Evolutionary conservation across 2,888 invertebrate genomes (phyloP), one percentile per base, ranked within the genome.

Genomic region (Papilio protenor): DNA sequence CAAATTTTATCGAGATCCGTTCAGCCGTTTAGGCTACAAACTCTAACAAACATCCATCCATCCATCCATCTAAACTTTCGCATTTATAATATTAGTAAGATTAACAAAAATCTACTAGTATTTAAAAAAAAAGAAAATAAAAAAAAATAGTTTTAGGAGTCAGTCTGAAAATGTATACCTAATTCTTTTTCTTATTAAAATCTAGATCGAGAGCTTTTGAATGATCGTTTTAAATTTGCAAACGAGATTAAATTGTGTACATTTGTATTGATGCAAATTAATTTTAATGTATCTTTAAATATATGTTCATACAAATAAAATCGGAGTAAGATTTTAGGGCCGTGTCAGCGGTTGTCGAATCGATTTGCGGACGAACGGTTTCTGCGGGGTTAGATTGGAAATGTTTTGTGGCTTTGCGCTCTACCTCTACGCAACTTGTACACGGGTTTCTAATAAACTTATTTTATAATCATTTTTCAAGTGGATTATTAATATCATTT

Each of bases 341-440:
- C 12, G 45, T 69, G 66, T 45, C 45, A 69, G 66, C 66, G 66
- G 66, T 69, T 69, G 21, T 45, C 45, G 21, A 45, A 69, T 69
- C 45, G 66, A 69, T 69, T 69, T 69, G 66, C 66, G 66, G 66
- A 40, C 45, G 66, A 45, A 69, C 66, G 66, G 66, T 69, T 69
- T 69, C 66, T 69, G 66, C 45, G 45, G 45, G 12, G 18, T 69
- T 45, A 45, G 66, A 69, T 69, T 69, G 66, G 40, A 69, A 69
- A 69, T 69, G 66, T 69, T 69, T 69, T 45, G 66, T 45, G 66
- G 66, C 66, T 69, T 69, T 69, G 45, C 64, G 64, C n/a, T 64
- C 10, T 33, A 64, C 33, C 16, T 18, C 18, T 45, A 69, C 66
- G 12, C 40, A 69, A 69, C 66, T 69, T 69, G 21, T 69, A 69